phyloP scores from a whole-genome alignment of 2,797 vertebrate species.

The Neoniphon sammara region DNA sequence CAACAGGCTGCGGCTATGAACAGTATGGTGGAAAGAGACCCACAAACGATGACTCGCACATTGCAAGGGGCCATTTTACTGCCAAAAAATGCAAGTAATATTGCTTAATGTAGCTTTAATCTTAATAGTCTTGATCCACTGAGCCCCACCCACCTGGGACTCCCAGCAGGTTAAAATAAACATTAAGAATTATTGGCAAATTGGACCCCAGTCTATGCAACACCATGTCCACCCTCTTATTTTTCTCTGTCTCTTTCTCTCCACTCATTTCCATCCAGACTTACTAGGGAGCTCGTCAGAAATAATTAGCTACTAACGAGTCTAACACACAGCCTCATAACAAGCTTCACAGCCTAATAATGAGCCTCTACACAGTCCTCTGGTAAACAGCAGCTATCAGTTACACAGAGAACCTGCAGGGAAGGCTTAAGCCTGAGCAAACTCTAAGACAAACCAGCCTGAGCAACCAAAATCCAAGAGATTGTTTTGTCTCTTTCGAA shows the following conservation, averaged over 20 bases:
- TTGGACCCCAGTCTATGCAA: slow-evolving; percentile 17
- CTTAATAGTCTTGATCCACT: too few species aligned
- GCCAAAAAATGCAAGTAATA: too few species aligned
- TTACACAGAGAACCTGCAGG: slow-evolving; percentile 58
- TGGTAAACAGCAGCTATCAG: slow-evolving; percentile 72
- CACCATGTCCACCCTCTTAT: slow-evolving; percentile 19
- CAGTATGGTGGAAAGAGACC: too few species aligned
- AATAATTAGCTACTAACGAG: slow-evolving; percentile 78
- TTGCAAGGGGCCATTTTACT: too few species aligned
- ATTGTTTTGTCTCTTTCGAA: slow-evolving; percentile 58
- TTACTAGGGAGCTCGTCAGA: slow-evolving; percentile 68
- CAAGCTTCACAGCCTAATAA: slow-evolving; percentile 75
- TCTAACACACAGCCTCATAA: slow-evolving; percentile 72
- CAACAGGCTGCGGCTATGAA: too few species aligned
- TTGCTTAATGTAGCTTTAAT: too few species aligned
- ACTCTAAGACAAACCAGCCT: slow-evolving; percentile 52
- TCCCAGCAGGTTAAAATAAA: slow-evolving; percentile 21
- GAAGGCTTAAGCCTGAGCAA: slow-evolving; percentile 55
- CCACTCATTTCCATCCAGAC: slow-evolving; percentile 52
- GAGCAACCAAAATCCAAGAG: slow-evolving; percentile 46
- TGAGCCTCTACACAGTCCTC: slow-evolving; percentile 68
- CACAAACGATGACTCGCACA: too few species aligned
- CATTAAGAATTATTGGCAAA: neutral
- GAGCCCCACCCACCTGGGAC: neutral
- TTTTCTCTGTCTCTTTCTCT: slow-evolving; percentile 27